These are phyloP conservation scores for Agrotis ipsilon DNA, from an alignment of 2,888 invertebrate species.

Conservation along the genomic window DNA sequence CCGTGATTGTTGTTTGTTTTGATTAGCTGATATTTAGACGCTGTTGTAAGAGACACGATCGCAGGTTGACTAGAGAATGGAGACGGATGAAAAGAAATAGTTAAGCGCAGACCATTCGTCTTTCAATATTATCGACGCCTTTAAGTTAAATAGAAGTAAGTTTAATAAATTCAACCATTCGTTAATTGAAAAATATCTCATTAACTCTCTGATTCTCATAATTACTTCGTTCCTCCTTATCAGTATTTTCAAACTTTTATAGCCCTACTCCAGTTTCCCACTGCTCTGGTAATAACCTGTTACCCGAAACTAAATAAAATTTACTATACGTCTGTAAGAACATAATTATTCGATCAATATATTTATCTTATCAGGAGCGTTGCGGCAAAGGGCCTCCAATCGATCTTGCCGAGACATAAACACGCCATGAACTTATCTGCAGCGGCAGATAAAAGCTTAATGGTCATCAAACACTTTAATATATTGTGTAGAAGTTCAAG, in stretches of 20 bases:
- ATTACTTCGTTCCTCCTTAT: neutral
- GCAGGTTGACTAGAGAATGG: too few species aligned
- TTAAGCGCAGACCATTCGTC: too few species aligned
- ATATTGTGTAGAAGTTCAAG: slow-evolving; percentile 67
- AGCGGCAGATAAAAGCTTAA: slow-evolving; percentile 68
- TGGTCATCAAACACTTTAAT: slow-evolving; percentile 71
- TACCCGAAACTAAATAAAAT: slow-evolving; percentile 38
- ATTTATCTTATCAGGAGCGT: slow-evolving; percentile 73
- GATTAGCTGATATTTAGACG: too few species aligned
- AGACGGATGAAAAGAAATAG: too few species aligned
- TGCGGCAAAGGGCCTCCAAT: slow-evolving; percentile 69
- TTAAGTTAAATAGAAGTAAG: neutral
- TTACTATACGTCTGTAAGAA: slow-evolving; percentile 53
- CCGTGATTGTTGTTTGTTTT: too few species aligned
- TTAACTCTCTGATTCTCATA: neutral
- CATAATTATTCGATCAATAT: slow-evolving; percentile 70
- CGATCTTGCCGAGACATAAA: slow-evolving; percentile 74
- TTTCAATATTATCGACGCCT: too few species aligned
- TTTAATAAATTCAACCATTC: neutral
- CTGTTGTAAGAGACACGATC: too few species aligned
- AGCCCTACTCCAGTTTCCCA: neutral
- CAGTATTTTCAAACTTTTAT: neutral
- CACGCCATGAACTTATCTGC: slow-evolving; percentile 69
- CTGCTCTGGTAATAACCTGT: slow-evolving; percentile 24
- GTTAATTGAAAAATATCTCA: neutral